A percentile compares a stretch with the other conserved stretches of the same genome.
phyloP scores from a whole-genome alignment of 2,888 invertebrate genomes.

The Dorcus hopei region DNA sequence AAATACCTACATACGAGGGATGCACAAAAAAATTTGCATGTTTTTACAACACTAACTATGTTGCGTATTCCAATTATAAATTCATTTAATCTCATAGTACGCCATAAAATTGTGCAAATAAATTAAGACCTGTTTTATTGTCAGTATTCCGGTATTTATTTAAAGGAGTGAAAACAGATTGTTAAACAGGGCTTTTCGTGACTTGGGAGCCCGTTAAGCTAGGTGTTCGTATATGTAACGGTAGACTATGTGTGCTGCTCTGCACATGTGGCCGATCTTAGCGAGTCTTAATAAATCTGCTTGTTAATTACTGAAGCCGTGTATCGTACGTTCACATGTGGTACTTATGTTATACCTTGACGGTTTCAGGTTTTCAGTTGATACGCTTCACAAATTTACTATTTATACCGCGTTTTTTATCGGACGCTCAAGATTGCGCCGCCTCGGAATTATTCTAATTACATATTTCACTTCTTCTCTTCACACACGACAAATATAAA shows the following conservation, averaged over 20 bases:
- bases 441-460: not conserved
- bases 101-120: not conserved
- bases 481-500: too few relatives aligned
- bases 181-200: slow-evolving; percentile 37
- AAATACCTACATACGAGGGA: too few relatives aligned
- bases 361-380: slow-evolving; percentile 1
- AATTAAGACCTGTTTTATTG: slow-evolving; percentile 1
- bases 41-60: too few relatives aligned
- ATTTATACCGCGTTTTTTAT: not conserved
- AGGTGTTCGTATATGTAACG: slow-evolving; percentile 44
- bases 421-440: not conserved
- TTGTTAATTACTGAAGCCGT: slow-evolving; percentile 43
- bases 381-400: not conserved
- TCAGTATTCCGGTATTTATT: slow-evolving; percentile 22
- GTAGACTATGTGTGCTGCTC: slow-evolving; percentile 37
- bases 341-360: not conserved
- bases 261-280: slow-evolving; percentile 38
- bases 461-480: not conserved
- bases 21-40: too few relatives aligned
- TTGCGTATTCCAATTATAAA: too few relatives aligned
- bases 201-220: slow-evolving; percentile 37
- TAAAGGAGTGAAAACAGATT: slow-evolving; percentile 34
- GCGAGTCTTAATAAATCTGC: slow-evolving; percentile 41
- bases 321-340: slow-evolving; percentile 1
- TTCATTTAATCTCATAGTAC: too few relatives aligned